These are phyloP conservation scores for Arctocebus calabarensis DNA, from an alignment of 2,797 vertebrate species.

Conservation along the genomic window DNA sequence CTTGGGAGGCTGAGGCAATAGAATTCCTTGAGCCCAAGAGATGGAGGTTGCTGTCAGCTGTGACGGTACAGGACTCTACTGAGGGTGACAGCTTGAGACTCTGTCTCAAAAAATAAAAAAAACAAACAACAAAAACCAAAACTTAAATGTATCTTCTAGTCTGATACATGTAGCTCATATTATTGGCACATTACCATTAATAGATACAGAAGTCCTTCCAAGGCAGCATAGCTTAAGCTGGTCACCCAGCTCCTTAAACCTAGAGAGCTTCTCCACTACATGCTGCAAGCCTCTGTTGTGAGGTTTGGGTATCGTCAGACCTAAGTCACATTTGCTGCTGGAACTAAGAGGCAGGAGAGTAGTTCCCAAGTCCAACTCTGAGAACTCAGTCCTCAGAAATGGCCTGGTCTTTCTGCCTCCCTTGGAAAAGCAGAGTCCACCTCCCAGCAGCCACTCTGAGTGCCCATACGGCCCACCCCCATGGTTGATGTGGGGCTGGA, in stretches of 20 bases:
- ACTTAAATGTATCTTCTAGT: not conserved
- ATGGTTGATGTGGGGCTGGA: accelerated
- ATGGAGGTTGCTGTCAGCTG: too few species aligned
- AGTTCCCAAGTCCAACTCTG: not conserved
- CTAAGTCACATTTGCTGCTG: not conserved
- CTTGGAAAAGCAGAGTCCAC: not conserved
- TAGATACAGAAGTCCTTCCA: not conserved
- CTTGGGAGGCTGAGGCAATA: too few species aligned
- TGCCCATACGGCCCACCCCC: accelerated
- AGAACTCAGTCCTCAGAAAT: not conserved
- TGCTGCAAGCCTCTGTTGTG: not conserved
- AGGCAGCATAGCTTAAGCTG: not conserved
- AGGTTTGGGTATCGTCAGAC: not conserved
- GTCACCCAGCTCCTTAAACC: not conserved
- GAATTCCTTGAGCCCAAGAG: too few species aligned
- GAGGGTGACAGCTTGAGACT: too few species aligned
- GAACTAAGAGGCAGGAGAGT: not conserved
- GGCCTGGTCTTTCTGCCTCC: not conserved
- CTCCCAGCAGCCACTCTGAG: not conserved
- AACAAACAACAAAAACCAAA: not conserved
- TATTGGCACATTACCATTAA: not conserved
- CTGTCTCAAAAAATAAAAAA: too few species aligned
- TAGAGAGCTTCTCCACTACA: not conserved
- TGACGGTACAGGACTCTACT: too few species aligned
- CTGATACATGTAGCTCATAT: not conserved